Conservation (phyloP, 1,140 invertebrate genomes). For the Euwallacea similis region DNA sequence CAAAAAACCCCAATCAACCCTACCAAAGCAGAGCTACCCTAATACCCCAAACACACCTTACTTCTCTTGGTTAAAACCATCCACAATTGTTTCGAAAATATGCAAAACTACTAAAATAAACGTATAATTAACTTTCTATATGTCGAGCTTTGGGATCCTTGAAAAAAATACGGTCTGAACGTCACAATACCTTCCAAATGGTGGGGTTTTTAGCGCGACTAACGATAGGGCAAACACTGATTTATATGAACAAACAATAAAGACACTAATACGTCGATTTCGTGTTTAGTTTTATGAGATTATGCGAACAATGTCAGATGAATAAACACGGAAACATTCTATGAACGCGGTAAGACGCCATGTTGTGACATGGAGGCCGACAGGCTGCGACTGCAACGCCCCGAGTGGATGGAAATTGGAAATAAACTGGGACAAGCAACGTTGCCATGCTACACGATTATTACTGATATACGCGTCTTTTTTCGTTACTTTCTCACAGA, state of each 20-base stretch:
- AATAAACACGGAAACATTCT: slow-evolving; percentile 28
- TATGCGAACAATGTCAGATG: not conserved
- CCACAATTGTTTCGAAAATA: not conserved
- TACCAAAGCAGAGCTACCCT: not conserved
- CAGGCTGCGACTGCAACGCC: slow-evolving; percentile 12
- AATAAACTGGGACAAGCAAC: slow-evolving; percentile 10
- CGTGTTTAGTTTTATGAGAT: not conserved
- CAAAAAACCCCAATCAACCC: not conserved
- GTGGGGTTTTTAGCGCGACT: not conserved
- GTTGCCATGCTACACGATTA: not conserved
- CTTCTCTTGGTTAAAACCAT: not conserved
- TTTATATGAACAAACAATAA: not conserved
- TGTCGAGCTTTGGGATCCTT: slow-evolving; percentile 20
- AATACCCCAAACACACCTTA: not conserved
- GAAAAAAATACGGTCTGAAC: slow-evolving; percentile 27
- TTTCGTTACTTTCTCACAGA: not conserved
- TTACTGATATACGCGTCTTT: not conserved
- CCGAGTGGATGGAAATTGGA: slow-evolving; percentile 12
- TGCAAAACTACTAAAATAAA: slow-evolving; percentile 11
- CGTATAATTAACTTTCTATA: slow-evolving; percentile 20
- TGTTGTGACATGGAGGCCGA: slow-evolving; percentile 2
- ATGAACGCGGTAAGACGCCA: slow-evolving; percentile 18
- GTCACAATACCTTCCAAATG: slow-evolving; percentile 23
- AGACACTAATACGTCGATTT: not conserved
- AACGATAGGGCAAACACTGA: too few relatives aligned